Percentiles rank a stretch among this genome's conserved stretches.
These are phyloP conservation scores for Casuarius casuarius DNA, from an alignment of 2,113 vertebrate species.

Conservation along the genomic window DNA sequence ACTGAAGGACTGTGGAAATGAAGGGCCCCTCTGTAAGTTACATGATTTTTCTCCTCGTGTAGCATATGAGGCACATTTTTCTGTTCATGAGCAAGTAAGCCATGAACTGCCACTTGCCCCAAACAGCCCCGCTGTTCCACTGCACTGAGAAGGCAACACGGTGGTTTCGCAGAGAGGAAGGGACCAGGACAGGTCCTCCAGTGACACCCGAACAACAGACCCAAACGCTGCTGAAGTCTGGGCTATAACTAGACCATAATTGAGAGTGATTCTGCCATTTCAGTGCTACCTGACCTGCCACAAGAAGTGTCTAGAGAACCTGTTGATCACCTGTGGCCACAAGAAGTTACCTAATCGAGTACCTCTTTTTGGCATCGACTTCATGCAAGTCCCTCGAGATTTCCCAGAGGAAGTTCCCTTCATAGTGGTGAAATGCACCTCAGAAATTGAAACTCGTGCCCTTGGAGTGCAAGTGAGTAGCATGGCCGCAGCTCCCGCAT, in stretches of 20 bases:
- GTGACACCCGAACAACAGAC: background rate
- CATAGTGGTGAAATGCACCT: constrained; percentile 84
- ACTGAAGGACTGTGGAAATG: fast-evolving
- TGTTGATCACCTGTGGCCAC: constrained; percentile 86
- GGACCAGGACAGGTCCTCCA: background rate
- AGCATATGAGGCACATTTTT: fast-evolving
- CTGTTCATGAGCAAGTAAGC: background rate
- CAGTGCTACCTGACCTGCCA: constrained; percentile 91
- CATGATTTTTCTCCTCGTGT: background rate
- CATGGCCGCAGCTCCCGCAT: background rate
- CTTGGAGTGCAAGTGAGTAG: constrained; percentile 85
- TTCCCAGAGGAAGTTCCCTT: constrained; percentile 86
- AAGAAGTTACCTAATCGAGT: constrained; percentile 76
- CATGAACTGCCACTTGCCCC: background rate
- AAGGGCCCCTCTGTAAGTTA: too few species aligned
- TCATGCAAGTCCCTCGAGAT: constrained; percentile 78
- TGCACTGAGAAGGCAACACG: background rate
- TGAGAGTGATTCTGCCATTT: background rate
- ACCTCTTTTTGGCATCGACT: constrained; percentile 84
- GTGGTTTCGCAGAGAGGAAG: background rate
- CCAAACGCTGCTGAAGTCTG: background rate
- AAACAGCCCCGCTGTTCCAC: too few species aligned
- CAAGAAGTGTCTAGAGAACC: constrained; percentile 91
- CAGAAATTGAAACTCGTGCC: constrained; percentile 89
- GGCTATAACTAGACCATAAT: background rate